Evolutionary conservation across 2,888 invertebrate species (phyloP).

Genomic region (Biston betularia): DNA sequence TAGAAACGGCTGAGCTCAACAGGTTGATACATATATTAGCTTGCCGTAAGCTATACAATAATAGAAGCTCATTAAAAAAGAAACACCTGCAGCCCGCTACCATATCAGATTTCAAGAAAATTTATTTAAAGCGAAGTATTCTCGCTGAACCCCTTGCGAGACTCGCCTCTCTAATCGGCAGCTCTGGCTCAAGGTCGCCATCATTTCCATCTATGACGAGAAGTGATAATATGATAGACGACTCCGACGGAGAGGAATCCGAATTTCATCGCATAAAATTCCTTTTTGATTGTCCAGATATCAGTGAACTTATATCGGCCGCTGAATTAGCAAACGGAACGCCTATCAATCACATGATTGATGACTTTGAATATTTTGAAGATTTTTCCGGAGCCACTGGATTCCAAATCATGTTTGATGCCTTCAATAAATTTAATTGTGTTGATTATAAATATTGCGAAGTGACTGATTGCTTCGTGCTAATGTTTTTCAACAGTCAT

Average conservation of each 20-base stretch:
- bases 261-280: conserved; percentile 60
- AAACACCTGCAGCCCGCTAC: conserved; percentile 57
- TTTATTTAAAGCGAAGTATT: conserved; percentile 73
- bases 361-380: conserved; percentile 77
- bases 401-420: conserved; percentile 70
- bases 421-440: conserved; percentile 74
- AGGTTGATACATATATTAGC: conserved; percentile 73
- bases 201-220: conserved; percentile 65
- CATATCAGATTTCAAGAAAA: conserved; percentile 72
- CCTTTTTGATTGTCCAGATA: conserved; percentile 76
- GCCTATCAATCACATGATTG: conserved; percentile 69
- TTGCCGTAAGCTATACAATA: conserved; percentile 74
- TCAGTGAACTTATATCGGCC: conserved; percentile 76
- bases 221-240: conserved; percentile 55
- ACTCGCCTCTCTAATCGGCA: conserved; percentile 50
- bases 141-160: conserved; percentile 70
- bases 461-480: conserved; percentile 72
- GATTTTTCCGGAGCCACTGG: conserved; percentile 66
- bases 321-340: conserved; percentile 70
- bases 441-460: conserved; percentile 80
- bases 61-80: conserved; percentile 74
- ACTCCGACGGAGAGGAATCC: conserved; percentile 46
- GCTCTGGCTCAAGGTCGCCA: conserved; percentile 49
- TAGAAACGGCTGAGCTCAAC: conserved; percentile 71
- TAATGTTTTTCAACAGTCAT: conserved; percentile 79